These are phyloP conservation scores for Donacobius atricapilla DNA, from an alignment of 2,113 vertebrate species.

Conservation along the genomic window DNA sequence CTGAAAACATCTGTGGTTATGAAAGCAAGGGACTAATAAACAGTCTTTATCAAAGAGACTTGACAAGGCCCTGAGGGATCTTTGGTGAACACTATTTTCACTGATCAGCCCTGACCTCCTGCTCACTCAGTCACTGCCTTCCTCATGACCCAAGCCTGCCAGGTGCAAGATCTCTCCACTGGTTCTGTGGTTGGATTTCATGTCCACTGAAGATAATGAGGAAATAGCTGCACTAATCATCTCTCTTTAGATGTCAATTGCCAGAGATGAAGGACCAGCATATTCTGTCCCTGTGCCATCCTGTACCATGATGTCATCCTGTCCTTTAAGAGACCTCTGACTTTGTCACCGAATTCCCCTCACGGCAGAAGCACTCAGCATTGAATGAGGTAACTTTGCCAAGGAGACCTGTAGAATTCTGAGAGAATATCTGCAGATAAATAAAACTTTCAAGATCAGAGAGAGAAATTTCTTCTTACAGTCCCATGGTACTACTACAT, in stretches of 20 bases:
- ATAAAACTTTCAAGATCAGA: background rate
- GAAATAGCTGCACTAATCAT: background rate
- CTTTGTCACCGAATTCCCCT: background rate
- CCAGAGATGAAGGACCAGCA: background rate
- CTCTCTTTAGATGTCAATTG: background rate
- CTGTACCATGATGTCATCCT: background rate
- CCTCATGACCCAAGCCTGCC: background rate
- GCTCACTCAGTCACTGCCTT: background rate
- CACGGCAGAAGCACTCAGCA: accelerated
- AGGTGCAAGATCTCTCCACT: background rate
- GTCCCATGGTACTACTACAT: background rate
- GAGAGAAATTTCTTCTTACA: background rate
- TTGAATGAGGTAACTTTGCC: background rate
- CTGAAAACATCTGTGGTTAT: background rate
- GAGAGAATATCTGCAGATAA: background rate
- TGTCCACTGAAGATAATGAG: background rate
- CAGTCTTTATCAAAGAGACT: background rate
- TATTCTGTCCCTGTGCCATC: background rate
- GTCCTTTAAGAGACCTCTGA: background rate
- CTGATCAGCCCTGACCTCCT: background rate
- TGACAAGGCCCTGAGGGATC: background rate
- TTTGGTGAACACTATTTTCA: background rate
- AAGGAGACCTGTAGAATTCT: background rate
- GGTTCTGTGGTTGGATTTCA: background rate
- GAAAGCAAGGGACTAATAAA: background rate